Percentiles rank a stretch among this genome's conserved stretches.
phyloP scores from a whole-genome alignment of 2,113 vertebrate genomes.

The Bolborhynchus lineola region DNA sequence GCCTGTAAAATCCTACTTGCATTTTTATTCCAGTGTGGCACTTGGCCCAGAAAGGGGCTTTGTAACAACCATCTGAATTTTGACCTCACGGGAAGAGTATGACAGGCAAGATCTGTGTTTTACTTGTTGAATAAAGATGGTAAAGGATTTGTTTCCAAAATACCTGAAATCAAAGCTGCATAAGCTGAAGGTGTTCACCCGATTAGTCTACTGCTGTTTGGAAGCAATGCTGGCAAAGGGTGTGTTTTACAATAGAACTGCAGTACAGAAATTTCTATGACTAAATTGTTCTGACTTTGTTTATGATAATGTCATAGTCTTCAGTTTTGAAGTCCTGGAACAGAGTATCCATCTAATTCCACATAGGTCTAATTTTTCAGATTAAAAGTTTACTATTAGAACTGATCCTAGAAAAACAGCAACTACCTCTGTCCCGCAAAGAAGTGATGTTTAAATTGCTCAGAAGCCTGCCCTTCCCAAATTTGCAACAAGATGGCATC shows the following conservation, averaged over 20 bases:
- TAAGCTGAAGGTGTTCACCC: background rate
- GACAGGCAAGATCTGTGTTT: background rate
- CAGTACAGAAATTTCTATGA: background rate
- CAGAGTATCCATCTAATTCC: background rate
- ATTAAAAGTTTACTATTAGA: background rate
- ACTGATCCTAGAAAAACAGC: background rate
- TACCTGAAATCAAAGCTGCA: background rate
- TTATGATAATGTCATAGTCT: background rate
- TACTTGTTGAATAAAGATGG: background rate
- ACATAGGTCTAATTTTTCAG: background rate
- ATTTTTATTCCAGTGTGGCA: background rate
- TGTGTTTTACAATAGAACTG: background rate
- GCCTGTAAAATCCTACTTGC: background rate
- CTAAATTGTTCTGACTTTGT: background rate
- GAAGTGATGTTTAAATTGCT: background rate
- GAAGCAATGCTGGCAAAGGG: background rate
- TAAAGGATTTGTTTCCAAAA: background rate
- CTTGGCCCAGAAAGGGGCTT: background rate
- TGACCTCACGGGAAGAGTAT: background rate
- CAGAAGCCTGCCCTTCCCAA: constrained; percentile 21
- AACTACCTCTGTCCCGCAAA: background rate
- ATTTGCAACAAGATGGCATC: constrained; percentile 40
- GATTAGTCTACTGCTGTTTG: background rate
- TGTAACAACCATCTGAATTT: background rate
- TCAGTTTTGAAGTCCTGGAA: background rate